phyloP scores from a whole-genome alignment of 2,797 vertebrate genomes.

The Acestrorhynchus altus region DNA sequence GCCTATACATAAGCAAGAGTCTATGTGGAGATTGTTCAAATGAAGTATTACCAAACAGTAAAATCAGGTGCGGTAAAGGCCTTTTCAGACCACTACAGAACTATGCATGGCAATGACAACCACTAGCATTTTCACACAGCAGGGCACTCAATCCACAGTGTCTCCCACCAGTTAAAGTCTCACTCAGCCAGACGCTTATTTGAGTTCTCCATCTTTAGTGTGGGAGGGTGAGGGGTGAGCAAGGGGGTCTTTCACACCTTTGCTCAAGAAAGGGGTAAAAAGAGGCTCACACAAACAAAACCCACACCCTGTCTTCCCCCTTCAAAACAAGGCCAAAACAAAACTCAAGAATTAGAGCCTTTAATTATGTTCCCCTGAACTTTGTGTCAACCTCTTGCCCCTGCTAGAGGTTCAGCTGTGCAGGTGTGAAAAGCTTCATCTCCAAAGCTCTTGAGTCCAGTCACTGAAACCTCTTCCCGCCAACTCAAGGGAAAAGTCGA shows the following conservation, averaged over 20 bases:
- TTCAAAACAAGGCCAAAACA: not conserved
- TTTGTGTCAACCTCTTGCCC: conserved; percentile 39
- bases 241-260: conserved; percentile 43
- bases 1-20: too few species aligned
- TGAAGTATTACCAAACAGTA: too few species aligned
- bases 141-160: conserved; percentile 23
- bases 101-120: not conserved
- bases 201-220: conserved; percentile 36
- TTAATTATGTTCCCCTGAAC: conserved; percentile 48
- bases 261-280: conserved; percentile 12
- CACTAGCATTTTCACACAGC: conserved; percentile 30
- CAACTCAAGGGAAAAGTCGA: conserved; percentile 12
- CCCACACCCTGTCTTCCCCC: not conserved
- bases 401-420: conserved; percentile 56
- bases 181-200: conserved; percentile 57
- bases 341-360: conserved; percentile 7
- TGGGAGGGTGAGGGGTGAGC: not conserved
- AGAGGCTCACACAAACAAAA: conserved; percentile 7
- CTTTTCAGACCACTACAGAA: not conserved
- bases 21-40: too few species aligned
- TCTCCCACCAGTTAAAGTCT: conserved; percentile 36
- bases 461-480: conserved; percentile 31
- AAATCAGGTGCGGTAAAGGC: too few species aligned
- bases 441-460: conserved; percentile 38
- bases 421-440: conserved; percentile 62